These are phyloP conservation scores for Serilophus lunatus DNA, from an alignment of 2,113 vertebrate species.

Conservation along the genomic window DNA sequence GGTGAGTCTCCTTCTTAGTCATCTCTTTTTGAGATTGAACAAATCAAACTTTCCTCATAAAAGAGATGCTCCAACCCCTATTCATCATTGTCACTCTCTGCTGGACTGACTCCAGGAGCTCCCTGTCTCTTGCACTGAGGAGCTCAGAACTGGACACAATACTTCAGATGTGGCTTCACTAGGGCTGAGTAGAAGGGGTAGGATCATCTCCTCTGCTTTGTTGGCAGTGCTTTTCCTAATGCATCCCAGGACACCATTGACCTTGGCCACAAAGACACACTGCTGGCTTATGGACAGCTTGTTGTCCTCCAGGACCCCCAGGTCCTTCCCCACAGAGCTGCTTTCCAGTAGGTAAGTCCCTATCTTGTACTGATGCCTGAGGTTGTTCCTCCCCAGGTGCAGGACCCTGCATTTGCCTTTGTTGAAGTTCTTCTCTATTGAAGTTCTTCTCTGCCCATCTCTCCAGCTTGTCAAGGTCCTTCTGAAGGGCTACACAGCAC, in stretches of 20 bases:
- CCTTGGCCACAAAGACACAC: background rate
- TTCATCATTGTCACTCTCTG: accelerated
- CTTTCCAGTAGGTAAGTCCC: background rate
- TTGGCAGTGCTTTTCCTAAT: background rate
- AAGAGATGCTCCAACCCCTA: background rate
- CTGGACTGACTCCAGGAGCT: background rate
- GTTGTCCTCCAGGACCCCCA: background rate
- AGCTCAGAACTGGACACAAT: background rate
- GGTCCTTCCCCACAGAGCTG: background rate
- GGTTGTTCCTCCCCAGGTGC: background rate
- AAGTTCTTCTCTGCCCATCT: background rate
- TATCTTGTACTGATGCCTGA: background rate
- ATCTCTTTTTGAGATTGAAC: background rate
- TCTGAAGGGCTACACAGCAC: background rate
- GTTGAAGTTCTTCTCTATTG: no score
- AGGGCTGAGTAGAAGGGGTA: background rate
- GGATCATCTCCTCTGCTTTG: background rate
- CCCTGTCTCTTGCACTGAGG: background rate
- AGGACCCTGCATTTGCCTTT: background rate
- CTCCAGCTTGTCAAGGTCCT: background rate
- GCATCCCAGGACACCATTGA: background rate
- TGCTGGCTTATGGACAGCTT: background rate
- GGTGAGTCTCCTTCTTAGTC: background rate
- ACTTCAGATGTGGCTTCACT: background rate
- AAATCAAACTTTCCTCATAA: background rate